Percentiles rank a stretch among this genome's conserved stretches.
These are phyloP conservation scores for Crenichthys baileyi DNA, from an alignment of 2,797 vertebrate species.

Conservation along the genomic window DNA sequence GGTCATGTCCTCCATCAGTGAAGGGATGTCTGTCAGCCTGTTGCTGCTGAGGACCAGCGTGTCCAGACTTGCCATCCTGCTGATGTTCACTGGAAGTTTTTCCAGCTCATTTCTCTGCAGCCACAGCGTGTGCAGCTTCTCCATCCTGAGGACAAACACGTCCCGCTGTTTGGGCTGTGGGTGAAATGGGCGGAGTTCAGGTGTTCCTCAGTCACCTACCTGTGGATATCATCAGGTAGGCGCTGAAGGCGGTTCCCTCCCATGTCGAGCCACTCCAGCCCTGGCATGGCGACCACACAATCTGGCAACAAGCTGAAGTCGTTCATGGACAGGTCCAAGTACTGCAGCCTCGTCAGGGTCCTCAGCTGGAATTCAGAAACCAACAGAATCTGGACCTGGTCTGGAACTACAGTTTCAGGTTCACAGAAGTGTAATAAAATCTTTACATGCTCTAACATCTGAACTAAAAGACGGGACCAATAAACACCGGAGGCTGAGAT, in stretches of 20 bases:
- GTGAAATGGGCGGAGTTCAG: background rate
- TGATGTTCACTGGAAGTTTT: conserved; percentile 87
- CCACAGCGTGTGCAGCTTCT: conserved; percentile 91
- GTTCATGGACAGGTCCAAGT: conserved; percentile 95
- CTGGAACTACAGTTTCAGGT: background rate
- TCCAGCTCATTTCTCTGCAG: conserved; percentile 91
- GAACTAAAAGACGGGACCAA: too few relatives aligned
- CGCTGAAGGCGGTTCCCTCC: conserved; percentile 87
- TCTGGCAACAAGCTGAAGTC: conserved; percentile 85
- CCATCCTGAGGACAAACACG: conserved; percentile 82
- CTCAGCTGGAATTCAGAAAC: conserved; percentile 78
- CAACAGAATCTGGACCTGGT: background rate
- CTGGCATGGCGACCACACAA: conserved; percentile 86
- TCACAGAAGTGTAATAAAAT: background rate
- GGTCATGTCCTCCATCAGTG: conserved; percentile 88
- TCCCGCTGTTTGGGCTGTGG: background rate
- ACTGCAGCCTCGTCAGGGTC: conserved; percentile 85
- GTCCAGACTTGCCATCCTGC: conserved; percentile 85
- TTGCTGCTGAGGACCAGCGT: conserved; percentile 94
- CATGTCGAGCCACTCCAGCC: conserved; percentile 94
- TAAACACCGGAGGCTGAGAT: too few relatives aligned
- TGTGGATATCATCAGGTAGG: conserved; percentile 89
- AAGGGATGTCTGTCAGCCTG: conserved; percentile 87
- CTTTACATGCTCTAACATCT: background rate
- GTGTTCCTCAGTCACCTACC: conserved; percentile 66